A percentile compares a stretch with the other conserved stretches of the same genome.
Evolutionary conservation across 2,888 invertebrate genomes (phyloP).

Genomic region (Tryphoninae sp.): DNA sequence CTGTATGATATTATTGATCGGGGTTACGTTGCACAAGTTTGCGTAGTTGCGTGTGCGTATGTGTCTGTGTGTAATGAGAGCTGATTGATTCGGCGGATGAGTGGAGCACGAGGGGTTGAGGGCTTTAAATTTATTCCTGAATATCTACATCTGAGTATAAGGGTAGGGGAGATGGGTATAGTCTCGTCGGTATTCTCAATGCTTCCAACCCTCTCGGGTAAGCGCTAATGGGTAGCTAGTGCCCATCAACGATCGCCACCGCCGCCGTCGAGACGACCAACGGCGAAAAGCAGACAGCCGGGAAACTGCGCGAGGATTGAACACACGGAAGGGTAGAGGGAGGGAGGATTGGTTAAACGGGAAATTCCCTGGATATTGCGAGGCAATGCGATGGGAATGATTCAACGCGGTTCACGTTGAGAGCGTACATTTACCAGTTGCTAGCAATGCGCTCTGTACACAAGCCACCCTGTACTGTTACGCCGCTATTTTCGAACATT

Average conservation of each 20-base stretch:
- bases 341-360: conserved; percentile 64
- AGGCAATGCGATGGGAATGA: conserved; percentile 60
- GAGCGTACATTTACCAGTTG: conserved; percentile 64
- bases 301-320: not conserved
- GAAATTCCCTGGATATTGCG: conserved; percentile 73
- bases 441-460: conserved; percentile 57
- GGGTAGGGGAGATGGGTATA: not conserved
- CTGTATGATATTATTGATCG: conserved; percentile 3
- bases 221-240: conserved; percentile 57
- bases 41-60: not conserved
- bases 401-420: conserved; percentile 36
- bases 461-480: conserved; percentile 21
- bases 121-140: conserved; percentile 24
- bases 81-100: conserved; percentile 30
- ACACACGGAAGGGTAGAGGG: not conserved
- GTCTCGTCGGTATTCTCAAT: conserved; percentile 39
- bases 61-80: conserved; percentile 13
- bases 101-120: no score
- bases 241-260: conserved; percentile 39
- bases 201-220: conserved; percentile 25
- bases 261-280: not conserved
- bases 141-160: conserved; percentile 20
- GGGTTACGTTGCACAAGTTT: not conserved
- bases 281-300: not conserved
- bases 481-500: conserved; percentile 62